Base-by-base conservation (phyloP, 2,113 vertebrate species). In the Vombatus ursinus region DNA sequence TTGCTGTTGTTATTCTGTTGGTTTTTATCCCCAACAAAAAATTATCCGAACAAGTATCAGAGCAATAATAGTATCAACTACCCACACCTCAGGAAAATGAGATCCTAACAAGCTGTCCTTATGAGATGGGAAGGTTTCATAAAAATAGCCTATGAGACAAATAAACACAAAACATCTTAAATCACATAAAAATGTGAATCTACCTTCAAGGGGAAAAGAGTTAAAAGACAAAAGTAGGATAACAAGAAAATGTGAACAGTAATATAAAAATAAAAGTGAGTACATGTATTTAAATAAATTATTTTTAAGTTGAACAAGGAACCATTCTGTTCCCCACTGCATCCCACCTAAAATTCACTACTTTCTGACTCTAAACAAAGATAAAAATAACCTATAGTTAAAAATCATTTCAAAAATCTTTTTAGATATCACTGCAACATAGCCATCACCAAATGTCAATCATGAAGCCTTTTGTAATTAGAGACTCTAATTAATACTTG, bases 341-440 rank as follows among this genome's bases (percentile, higher is more conserved):
- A 61, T 37, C 11, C 47, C 50, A 92, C 12, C 7, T 25, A 31
- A 47, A 31, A 47, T 31, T 49, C 53, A 92, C 16, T 49, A 61
- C n/a, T 68, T 68, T 37, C 28, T 92, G 57, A 68, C 54, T 92
- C 68, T 50, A 51, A 93, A n/a, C 5, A 89, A 44, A 89, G 50
- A 84, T 44, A 47, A 84, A 44, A 84, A 84, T 44, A 44, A 90
- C 24, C 24, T 6, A 90, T 11, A 90, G 95, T 94, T 91, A 94
- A 94, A 91, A 95, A 50, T 95, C 95, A 97, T 23, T 37, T 94
- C 31, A 54, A 28, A 84, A 94, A 47, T 96, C 84, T 95, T 94
- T 31, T 26, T 9, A 0, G 44, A 91, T 90, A 47, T 61, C 94
- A 97, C 50, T 77, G 91, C 23, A 44, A 94, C 16, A 50, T 9